Percentiles rank a stretch among this genome's conserved stretches.
Conservation (phyloP, 1,140 invertebrate genomes). For the Drosophila sp. region DNA sequence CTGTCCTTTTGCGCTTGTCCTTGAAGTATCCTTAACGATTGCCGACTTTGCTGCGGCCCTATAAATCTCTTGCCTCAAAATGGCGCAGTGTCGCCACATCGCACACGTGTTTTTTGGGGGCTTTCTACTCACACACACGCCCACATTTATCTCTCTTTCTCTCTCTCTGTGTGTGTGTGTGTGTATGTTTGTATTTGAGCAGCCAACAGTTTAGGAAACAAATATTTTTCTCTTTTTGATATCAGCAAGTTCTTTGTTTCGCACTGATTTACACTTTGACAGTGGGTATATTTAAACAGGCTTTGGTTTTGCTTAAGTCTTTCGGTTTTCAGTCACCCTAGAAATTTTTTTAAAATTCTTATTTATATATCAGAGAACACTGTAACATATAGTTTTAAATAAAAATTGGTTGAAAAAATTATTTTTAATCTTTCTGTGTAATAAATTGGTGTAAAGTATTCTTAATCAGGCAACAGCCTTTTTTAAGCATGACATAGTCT, state of each 20-base stretch:
- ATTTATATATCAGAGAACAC: too few species aligned
- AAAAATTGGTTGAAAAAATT: too few species aligned
- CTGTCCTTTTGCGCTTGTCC: slow-evolving; percentile 56
- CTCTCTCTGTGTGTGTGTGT: slow-evolving; percentile 12
- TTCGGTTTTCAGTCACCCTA: too few species aligned
- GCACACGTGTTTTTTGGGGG: slow-evolving; percentile 47
- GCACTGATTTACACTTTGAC: slow-evolving; percentile 15
- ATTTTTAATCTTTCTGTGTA: too few species aligned
- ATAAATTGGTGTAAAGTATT: too few species aligned
- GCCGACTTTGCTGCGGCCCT: slow-evolving; percentile 61
- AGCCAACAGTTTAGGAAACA: slow-evolving; percentile 48
- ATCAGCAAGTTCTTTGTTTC: slow-evolving; percentile 43
- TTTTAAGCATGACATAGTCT: too few species aligned
- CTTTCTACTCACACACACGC: not conserved
- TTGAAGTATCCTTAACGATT: slow-evolving; percentile 69
- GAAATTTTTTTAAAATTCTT: too few species aligned
- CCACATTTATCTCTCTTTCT: slow-evolving; percentile 11
- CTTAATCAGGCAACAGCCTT: too few species aligned
- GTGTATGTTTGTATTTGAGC: slow-evolving; percentile 26
- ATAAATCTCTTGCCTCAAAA: slow-evolving; percentile 71
- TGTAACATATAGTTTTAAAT: too few species aligned
- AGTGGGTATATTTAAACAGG: slow-evolving; percentile 16
- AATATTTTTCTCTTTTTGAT: slow-evolving; percentile 60
- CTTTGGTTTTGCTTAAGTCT: not conserved
- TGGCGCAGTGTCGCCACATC: slow-evolving; percentile 56